Base-by-base conservation (phyloP, 64 coral and sea anemone genomes). In the Stylophora pistillata region DNA sequence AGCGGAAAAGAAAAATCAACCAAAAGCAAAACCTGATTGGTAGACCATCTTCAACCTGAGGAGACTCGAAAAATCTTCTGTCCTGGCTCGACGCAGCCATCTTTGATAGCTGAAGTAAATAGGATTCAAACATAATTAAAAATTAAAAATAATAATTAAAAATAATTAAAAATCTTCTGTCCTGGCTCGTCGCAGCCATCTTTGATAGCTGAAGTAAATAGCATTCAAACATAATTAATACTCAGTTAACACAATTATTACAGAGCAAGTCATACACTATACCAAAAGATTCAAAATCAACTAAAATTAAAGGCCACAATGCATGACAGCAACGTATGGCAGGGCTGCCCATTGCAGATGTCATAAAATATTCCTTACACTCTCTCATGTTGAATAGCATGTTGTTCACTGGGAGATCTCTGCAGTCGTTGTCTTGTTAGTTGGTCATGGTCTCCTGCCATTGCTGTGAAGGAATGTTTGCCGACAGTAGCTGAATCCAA, bases 121-220 rank as follows among this genome's bases (percentile, higher is more conserved):
- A 13, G 18, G 30, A 56, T 30, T 14, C 16, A 28, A 26, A 23
- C 62, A 53, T 17, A 20, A 7, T 20, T 15, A 77, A 77, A 13
- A 52, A 10, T 25, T 55, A 10, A 78, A 78, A 47, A 55, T 1
- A 54, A 0, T 34, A 56, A 23, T 9, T 20, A n/a, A n/a, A n/a
- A n/a, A n/a, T n/a, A n/a, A n/a, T n/a, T n/a, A 90, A 9, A 95
- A 95, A 58, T 99, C 93, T 56, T 99, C 93, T 86, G 89, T 95
- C 25, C 90, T 91, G 31, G 93, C 90, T 85, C 97, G 86, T 25
- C 93, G 82, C 65, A 99, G 56, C 97, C 97, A 99, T 72, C 97
- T 92, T 53, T 95, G 90, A 86, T 98, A 98, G 21, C 96, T 98
- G 37, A 47, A 47, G 7, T 47, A 47, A 47, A 47, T 7, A 47